A percentile compares a stretch with the other conserved stretches of the same genome.
These are phyloP conservation scores for Volucella bombylans DNA, from an alignment of 2,888 invertebrate genomes.

Conservation along the genomic window DNA sequence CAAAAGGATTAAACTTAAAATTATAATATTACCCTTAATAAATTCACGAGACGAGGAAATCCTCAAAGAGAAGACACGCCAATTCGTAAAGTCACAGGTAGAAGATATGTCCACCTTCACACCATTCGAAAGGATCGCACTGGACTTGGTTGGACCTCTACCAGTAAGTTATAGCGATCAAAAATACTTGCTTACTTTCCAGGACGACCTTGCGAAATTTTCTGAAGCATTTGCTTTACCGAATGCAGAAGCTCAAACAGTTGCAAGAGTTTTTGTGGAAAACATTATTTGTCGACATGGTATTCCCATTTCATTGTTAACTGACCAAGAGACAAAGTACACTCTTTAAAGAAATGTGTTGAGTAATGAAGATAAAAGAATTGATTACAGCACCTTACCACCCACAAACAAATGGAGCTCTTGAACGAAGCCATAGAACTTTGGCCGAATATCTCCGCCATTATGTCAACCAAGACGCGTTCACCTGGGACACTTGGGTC, in stretches of 20 bases:
- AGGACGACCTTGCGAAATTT: conserved; percentile 45
- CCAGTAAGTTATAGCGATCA: conserved; percentile 5
- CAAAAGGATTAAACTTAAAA: too few relatives aligned
- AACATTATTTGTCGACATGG: conserved; percentile 23
- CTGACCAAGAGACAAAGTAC: conserved; percentile 34
- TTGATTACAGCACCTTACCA: conserved; percentile 19
- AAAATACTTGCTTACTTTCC: conserved; percentile 42
- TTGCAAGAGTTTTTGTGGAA: conserved; percentile 28
- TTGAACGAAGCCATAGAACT: conserved; percentile 75
- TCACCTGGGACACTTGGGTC: too few relatives aligned
- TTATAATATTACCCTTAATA: too few relatives aligned
- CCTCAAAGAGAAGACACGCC: too few relatives aligned
- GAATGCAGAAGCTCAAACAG: conserved; percentile 35
- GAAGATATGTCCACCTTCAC: too few relatives aligned
- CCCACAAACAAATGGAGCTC: conserved; percentile 74
- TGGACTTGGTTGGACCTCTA: neutral
- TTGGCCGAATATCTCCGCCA: conserved; percentile 77
- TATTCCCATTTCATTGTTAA: conserved; percentile 30
- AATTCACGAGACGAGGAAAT: too few relatives aligned
- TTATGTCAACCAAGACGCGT: conserved; percentile 73
- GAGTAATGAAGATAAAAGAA: conserved; percentile 1
- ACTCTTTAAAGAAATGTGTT: conserved; percentile 68
- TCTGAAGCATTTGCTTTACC: conserved; percentile 26
- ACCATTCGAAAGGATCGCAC: neutral
- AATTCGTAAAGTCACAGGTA: too few relatives aligned